phyloP scores from a whole-genome alignment of 2,113 vertebrate species.

The Asarcornis scutulata region DNA sequence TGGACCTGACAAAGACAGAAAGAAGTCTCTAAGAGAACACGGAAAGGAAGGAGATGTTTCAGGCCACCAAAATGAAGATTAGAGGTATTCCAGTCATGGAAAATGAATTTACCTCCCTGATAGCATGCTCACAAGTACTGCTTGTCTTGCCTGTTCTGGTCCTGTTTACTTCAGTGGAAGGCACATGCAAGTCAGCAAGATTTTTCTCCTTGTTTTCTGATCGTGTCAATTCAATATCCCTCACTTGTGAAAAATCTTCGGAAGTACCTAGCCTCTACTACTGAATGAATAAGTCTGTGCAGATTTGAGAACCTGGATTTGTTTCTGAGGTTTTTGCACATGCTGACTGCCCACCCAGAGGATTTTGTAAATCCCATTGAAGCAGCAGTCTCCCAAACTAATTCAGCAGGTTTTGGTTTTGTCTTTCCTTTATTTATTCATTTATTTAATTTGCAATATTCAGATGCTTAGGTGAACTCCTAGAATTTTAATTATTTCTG shows the following conservation, averaged over 20 bases:
- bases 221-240: conserved; percentile 39
- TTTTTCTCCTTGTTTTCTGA: neutral
- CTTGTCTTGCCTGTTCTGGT: neutral
- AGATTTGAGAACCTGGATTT: conserved; percentile 37
- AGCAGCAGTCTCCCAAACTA: conserved; percentile 50
- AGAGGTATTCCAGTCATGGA: neutral
- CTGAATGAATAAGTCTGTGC: neutral
- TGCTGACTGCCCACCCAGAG: neutral
- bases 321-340: conserved; percentile 33
- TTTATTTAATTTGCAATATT: conserved; percentile 32
- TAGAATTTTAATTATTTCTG: conserved; percentile 78
- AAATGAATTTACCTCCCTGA: neutral
- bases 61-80: neutral
- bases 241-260: conserved; percentile 60
- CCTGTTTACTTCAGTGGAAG: neutral
- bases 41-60: neutral
- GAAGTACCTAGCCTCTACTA: conserved; percentile 12
- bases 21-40: neutral
- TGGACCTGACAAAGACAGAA: neutral
- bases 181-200: neutral
- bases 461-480: conserved; percentile 68
- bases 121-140: neutral
- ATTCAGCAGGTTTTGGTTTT: conserved; percentile 22
- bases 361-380: conserved; percentile 59
- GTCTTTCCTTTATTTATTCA: neutral